These are phyloP conservation scores for Premnoplex brunnescens DNA, from an alignment of 2,797 vertebrate species.

Conservation along the genomic window DNA sequence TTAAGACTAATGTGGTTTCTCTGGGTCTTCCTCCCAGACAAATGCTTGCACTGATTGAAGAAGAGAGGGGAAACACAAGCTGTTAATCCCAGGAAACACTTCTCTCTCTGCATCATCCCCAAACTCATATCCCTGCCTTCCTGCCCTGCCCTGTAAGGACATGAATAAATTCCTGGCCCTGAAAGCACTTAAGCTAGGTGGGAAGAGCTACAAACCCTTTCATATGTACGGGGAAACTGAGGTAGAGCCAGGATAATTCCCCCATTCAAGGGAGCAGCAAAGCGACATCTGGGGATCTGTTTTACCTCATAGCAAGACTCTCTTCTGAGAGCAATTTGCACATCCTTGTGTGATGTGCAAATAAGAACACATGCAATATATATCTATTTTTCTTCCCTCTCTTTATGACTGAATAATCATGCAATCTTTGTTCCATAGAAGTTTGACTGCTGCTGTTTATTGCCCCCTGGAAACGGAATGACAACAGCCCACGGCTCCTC, in stretches of 20 bases:
- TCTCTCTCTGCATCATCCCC: background rate
- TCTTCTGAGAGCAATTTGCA: background rate
- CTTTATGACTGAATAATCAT: conserved; percentile 21
- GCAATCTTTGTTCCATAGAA: conserved; percentile 21
- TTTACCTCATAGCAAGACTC: background rate
- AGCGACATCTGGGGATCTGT: fast-evolving
- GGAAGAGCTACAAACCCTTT: background rate
- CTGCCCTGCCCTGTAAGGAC: background rate
- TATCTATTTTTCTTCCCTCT: conserved; percentile 3
- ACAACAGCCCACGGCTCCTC: conserved; percentile 31
- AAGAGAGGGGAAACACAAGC: background rate
- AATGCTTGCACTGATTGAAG: background rate
- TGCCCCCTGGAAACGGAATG: conserved; percentile 11
- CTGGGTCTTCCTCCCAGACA: background rate
- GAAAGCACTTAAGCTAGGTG: background rate
- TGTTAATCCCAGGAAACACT: background rate
- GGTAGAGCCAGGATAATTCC: background rate
- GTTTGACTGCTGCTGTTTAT: conserved; percentile 56
- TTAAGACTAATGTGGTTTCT: background rate
- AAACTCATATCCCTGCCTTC: background rate
- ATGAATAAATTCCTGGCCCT: background rate
- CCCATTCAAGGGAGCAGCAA: fast-evolving
- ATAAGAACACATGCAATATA: background rate
- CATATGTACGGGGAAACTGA: background rate
- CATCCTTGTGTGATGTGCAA: background rate